Base-by-base conservation (phyloP, 2,113 vertebrate genomes). In the Seriola dumerili region DNA sequence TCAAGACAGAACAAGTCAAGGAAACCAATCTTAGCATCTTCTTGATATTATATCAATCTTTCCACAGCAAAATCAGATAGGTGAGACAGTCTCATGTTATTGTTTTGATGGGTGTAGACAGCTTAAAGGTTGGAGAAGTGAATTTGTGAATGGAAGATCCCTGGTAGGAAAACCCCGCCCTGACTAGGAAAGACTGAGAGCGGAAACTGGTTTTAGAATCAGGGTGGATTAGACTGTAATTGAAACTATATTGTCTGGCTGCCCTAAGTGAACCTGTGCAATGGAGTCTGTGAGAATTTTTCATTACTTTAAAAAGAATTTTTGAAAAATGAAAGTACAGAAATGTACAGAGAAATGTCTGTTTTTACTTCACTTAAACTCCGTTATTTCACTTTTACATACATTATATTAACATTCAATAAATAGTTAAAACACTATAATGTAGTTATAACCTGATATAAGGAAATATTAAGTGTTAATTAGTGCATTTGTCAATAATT, bases 61-160 rank as follows among this genome's bases (percentile, higher is more conserved):
- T 78, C 48, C 67, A 78, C 65, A 71, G 66, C 19, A 25, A 25
- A 58, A 83, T 74, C 38, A 32, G 58, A 72, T 8, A 42, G n/a
- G 40, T 54, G 2, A 44, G 38, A 16, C 5, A 1, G 67, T 1
- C 34, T 64, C 17, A 6, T 81, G 40, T 85, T 90, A 62, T 88
- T 85, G 32, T 85, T 87, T 48, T 12, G 10, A 70, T 17, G 67
- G 77, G 77, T 85, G 90, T 67, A 78, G 83, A 42, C 48, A 55
- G 82, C 19, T 80, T 6, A 68, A 76, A 83, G 81, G 84, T 88
- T 62, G 65, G 23, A 85, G 40, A 44, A 25, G 44, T 71, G 42
- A 74, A 66, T 86, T 66, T 14, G 57, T 73, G 63, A 83, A 81
- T 55, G 78, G 85, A 85, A 76, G 58, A 79, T 54, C 1, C 6